phyloP scores from a whole-genome alignment of 1,140 invertebrate species.

The Halesus radiatus region DNA sequence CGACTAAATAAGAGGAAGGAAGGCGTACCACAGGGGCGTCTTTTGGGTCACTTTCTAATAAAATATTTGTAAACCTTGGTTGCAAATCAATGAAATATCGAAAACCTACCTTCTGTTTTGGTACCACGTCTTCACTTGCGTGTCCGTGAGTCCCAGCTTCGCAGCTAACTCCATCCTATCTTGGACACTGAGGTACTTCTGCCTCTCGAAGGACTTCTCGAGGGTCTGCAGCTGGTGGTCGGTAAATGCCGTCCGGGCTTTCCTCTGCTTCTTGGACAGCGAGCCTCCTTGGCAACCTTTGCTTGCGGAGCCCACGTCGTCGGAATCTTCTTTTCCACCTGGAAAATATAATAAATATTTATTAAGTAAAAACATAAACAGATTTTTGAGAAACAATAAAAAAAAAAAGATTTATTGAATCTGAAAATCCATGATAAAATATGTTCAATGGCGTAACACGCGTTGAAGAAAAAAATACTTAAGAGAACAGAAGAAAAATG shows the following conservation, averaged over 20 bases:
- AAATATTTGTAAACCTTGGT: no score
- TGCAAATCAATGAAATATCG: no score
- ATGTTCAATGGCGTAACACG: no score
- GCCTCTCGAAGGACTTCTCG: constrained; percentile 97
- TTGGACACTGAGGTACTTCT: constrained; percentile 98
- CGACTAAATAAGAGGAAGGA: no score
- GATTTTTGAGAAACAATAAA: no score
- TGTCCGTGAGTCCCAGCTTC: constrained; percentile 95
- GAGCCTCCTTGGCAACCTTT: constrained; percentile 49
- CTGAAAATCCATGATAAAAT: no score
- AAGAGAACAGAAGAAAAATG: no score
- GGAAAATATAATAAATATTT: background rate
- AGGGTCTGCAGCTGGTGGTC: constrained; percentile 97
- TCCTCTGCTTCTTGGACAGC: constrained; percentile 93
- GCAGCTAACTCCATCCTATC: constrained; percentile 98
- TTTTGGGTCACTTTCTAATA: no score
- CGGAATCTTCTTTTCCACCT: constrained; percentile 56
- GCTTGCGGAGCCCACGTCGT: constrained; percentile 53
- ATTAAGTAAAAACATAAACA: no score
- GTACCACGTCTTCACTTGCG: constrained; percentile 99
- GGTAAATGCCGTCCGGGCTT: constrained; percentile 98
- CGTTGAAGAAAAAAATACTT: no score
- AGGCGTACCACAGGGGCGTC: no score
- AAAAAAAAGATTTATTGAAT: no score
- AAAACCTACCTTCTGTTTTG: constrained; percentile 93